Base-by-base conservation (phyloP, 2,888 invertebrate species). In the Drosophila affinis region DNA sequence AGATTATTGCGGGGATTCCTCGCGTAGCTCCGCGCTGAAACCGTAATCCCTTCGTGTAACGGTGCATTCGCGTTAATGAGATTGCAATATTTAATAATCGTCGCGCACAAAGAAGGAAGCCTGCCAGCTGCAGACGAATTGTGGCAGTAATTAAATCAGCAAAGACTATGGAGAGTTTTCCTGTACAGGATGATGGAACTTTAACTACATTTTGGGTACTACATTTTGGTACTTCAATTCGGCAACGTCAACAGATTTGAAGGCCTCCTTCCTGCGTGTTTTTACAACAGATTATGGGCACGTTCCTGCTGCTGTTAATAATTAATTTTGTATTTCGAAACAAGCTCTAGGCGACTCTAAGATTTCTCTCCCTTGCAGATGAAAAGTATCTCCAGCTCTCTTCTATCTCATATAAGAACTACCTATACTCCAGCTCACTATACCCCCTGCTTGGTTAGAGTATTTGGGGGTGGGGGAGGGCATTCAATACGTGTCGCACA, bases 281-380 rank as follows among this genome's bases (percentile, higher is more conserved):
- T 32, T 57, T 79, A 78, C 84, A 86, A 77, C 71, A 76, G 78
- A 89, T 88, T 79, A 83, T 83, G 74, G 83, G 75, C 89, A 89
- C 89, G 89, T 89, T 85, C 70, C 60, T 24, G 29, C 39, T 58
- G 76, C 74, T 79, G 81, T 89, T 83, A 87, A 87, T 89, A 85
- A 89, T 89, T 89, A 89, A 89, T 89, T 87, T 88, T 75, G 39
- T 27, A 76, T 63, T 64, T 56, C 78, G 75, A 14, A n/a, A n/a
- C 3, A 6, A 39, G n/a, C 39, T 7, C 2, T 3, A 39, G 39
- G 7, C 39, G n/a, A 14, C 39, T 14, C 6, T 14, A 1, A 2
- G 14, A 39, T 14, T 39, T 39, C 6, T 7, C n/a, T 39, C 0
- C 5, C 24, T 24, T 24, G 0, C 3, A 21, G 21, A 21, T 21